Percentiles rank a stretch among this genome's conserved stretches.
phyloP scores from a whole-genome alignment of 2,797 vertebrate genomes.

The Eptatretus atami region DNA sequence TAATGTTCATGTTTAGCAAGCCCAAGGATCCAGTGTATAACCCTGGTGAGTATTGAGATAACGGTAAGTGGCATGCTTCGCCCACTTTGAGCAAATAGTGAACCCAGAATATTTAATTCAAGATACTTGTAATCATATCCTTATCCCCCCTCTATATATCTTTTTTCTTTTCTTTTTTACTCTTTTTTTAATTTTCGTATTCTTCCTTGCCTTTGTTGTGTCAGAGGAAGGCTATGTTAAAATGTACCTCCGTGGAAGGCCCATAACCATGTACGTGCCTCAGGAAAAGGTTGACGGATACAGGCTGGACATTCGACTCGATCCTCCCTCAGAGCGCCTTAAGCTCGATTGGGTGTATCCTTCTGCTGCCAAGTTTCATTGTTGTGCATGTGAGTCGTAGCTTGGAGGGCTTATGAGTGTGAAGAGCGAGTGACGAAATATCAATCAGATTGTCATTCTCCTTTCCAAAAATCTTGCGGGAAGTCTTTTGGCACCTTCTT shows the following conservation, averaged over 20 bases:
- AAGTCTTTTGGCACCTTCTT: no score
- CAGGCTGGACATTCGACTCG: slow-evolving; percentile 52
- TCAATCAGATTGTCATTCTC: no score
- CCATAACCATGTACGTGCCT: slow-evolving; percentile 92
- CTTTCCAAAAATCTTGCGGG: no score
- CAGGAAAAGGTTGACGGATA: slow-evolving; percentile 70
- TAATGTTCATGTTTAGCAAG: slow-evolving; percentile 25
- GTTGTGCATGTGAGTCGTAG: no score
- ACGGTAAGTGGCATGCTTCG: no score
- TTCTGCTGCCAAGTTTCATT: slow-evolving; percentile 13
- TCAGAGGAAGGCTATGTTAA: slow-evolving; percentile 95
- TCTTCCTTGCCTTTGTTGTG: slow-evolving; percentile 13
- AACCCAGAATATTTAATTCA: no score
- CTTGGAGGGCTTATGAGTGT: no score
- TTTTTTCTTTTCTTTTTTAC: slow-evolving; percentile 1
- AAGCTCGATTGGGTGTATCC: slow-evolving; percentile 99
- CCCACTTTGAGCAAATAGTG: no score
- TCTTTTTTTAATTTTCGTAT: neutral
- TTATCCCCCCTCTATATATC: neutral
- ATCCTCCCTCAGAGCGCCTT: slow-evolving; percentile 52
- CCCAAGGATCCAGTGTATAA: slow-evolving; percentile 44
- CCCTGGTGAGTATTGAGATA: slow-evolving; percentile 21
- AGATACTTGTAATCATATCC: no score
- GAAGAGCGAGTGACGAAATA: no score
- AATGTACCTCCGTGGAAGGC: slow-evolving; percentile 92